Evolutionary conservation across 1,140 invertebrate genomes (phyloP).

Genomic region (Platyscapa corneri): DNA sequence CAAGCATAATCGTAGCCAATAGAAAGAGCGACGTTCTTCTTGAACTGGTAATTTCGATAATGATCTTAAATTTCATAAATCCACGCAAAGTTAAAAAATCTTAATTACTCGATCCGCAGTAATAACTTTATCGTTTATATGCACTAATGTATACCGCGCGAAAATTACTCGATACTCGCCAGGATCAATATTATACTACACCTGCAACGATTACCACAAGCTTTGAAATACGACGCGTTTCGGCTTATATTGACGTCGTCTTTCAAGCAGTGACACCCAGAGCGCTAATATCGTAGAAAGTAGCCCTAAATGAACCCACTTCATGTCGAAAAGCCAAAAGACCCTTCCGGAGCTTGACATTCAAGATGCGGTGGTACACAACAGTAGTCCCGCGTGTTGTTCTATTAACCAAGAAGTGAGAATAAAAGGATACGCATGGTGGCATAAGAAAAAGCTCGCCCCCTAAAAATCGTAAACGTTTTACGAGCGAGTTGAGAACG

Average conservation of each 20-base stretch:
- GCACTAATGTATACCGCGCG: not conserved
- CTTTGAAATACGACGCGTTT: not conserved
- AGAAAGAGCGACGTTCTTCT: too few species aligned
- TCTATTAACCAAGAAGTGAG: not conserved
- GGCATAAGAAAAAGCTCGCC: not conserved
- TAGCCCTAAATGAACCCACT: too few species aligned
- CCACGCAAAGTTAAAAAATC: too few species aligned
- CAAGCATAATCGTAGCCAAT: too few species aligned
- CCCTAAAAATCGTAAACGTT: constrained; percentile 10
- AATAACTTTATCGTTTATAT: not conserved
- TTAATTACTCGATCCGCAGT: not conserved
- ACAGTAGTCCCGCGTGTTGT: not conserved
- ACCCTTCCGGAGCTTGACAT: too few species aligned
- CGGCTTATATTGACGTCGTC: not conserved
- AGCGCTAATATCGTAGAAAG: not conserved
- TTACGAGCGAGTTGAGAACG: constrained; percentile 31
- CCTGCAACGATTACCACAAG: not conserved
- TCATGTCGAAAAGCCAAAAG: too few species aligned
- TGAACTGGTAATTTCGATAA: too few species aligned
- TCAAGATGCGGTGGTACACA: too few species aligned
- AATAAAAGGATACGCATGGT: not conserved
- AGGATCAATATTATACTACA: not conserved
- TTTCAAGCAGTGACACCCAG: too few species aligned
- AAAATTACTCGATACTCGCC: not conserved
- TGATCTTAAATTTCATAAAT: too few species aligned